Evolutionary conservation across 53 echinoderm and acorn worm genomes (phyloP).

Genomic region (Apostichopus leukothele): DNA sequence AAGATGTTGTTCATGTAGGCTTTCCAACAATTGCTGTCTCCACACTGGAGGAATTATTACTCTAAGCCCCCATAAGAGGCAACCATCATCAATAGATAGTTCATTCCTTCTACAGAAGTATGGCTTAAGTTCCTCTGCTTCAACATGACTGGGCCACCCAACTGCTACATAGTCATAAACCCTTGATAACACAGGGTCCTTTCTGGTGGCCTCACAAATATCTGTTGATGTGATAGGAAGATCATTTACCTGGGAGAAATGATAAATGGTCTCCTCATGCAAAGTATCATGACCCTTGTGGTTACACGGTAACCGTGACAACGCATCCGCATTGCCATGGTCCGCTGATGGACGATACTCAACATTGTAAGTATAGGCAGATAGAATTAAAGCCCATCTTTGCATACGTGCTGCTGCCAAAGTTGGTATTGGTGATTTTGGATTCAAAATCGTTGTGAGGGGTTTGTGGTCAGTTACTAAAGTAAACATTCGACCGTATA

Average conservation of each 20-base stretch:
- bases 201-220: conserved; percentile 30
- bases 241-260: background rate
- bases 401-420: conserved; percentile 47
- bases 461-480: conserved; percentile 65
- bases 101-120: conserved; percentile 45
- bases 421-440: conserved; percentile 53
- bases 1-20: conserved; percentile 48
- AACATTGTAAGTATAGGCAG: conserved; percentile 51
- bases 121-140: conserved; percentile 16
- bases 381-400: conserved; percentile 56
- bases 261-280: too few relatives aligned
- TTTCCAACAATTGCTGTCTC: background rate
- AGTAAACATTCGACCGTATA: conserved; percentile 58
- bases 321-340: conserved; percentile 56
- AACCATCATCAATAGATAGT: conserved; percentile 31
- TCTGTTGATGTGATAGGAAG: conserved; percentile 24
- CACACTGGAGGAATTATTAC: conserved; percentile 49
- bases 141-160: background rate
- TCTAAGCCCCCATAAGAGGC: conserved; percentile 47
- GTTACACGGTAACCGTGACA: conserved; percentile 48
- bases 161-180: conserved; percentile 25
- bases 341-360: conserved; percentile 53
- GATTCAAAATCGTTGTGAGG: conserved; percentile 50
- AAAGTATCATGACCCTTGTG: background rate
- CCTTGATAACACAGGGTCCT: conserved; percentile 25